Conservation (phyloP, 2,888 invertebrate species). For the Germaria angustata region DNA sequence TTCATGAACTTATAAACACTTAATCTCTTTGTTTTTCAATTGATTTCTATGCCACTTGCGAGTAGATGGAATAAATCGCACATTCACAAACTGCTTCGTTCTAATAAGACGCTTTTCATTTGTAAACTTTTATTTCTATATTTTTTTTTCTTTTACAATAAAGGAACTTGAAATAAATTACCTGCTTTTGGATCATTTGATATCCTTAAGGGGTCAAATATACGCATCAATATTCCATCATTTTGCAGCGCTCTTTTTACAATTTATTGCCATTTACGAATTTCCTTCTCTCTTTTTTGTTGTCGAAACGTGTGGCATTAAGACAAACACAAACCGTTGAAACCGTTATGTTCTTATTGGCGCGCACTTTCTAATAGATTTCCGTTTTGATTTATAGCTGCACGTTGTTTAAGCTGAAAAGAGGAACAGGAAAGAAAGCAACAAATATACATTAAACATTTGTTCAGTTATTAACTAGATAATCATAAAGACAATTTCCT, state of each 20-base stretch:
- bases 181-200: not conserved
- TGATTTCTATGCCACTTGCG: no score
- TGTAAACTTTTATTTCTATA: no score
- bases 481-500: not conserved
- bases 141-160: no score
- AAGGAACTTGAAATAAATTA: not conserved
- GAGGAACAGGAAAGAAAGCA: not conserved
- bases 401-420: slow-evolving; percentile 39
- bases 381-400: slow-evolving; percentile 47
- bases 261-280: not conserved
- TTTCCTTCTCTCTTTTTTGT: not conserved
- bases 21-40: no score
- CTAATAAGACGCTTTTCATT: no score
- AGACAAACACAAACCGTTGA: not conserved
- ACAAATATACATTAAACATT: not conserved
- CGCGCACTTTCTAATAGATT: slow-evolving; percentile 17
- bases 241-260: not conserved
- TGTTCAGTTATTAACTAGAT: not conserved
- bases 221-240: not conserved
- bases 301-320: not conserved
- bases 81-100: no score
- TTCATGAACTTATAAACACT: no score
- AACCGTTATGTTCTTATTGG: not conserved
- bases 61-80: no score
- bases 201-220: not conserved